Evolutionary conservation across 2,113 vertebrate species (phyloP).

Genomic region (Pavo muticus): DNA sequence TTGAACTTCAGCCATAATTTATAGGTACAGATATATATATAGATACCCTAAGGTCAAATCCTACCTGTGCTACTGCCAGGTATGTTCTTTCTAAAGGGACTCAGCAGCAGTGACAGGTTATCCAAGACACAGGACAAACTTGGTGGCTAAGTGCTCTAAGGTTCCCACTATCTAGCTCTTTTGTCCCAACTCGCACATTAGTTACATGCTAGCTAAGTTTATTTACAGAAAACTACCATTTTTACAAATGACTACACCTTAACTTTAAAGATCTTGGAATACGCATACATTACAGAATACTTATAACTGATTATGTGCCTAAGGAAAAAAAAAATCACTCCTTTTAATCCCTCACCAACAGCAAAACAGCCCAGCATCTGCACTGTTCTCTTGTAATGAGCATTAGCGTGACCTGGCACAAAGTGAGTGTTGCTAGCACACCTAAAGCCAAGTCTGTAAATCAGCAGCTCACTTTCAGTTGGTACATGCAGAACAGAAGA

Average conservation of each 20-base stretch:
- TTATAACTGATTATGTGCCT: background rate
- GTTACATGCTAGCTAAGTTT: background rate
- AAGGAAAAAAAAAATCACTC: background rate
- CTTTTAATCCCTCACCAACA: background rate
- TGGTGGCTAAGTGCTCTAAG: rapidly evolving
- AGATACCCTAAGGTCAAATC: background rate
- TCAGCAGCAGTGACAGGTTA: background rate
- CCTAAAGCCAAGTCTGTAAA: background rate
- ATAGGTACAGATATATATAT: background rate
- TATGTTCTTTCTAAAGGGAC: background rate
- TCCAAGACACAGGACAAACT: background rate
- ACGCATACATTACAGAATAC: rapidly evolving
- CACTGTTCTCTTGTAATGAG: background rate
- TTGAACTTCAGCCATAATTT: background rate
- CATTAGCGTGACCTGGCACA: background rate
- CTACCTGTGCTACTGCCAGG: background rate
- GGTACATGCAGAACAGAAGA: background rate
- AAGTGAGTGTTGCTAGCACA: background rate
- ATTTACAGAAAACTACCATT: background rate
- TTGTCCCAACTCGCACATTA: background rate
- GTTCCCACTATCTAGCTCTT: background rate
- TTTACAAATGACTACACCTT: background rate
- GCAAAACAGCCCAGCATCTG: background rate
- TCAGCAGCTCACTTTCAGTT: background rate
- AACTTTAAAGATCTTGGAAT: background rate